Conservation (phyloP, 2,797 vertebrate species). For the Eremophila alpestris region DNA sequence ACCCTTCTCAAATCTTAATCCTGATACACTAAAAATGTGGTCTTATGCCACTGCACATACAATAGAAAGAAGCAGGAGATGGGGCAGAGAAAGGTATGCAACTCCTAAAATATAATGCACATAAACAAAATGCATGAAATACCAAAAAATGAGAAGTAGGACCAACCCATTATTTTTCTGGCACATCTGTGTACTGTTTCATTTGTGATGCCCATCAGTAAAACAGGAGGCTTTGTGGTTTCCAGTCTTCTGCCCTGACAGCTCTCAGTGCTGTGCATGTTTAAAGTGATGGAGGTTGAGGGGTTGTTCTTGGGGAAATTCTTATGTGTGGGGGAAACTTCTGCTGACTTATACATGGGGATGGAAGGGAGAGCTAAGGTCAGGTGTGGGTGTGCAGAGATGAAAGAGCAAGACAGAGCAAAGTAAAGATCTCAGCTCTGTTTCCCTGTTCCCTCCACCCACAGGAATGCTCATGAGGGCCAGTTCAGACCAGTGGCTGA, state of each 20-base stretch:
- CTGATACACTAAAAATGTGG: background rate
- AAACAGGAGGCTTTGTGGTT: background rate
- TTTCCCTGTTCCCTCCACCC: background rate
- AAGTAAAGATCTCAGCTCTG: background rate
- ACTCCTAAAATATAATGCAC: background rate
- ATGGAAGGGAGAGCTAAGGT: background rate
- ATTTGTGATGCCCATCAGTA: background rate
- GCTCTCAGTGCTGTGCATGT: background rate
- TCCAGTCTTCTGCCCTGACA: background rate
- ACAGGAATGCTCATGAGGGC: background rate
- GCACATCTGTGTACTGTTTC: background rate
- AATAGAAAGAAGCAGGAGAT: background rate
- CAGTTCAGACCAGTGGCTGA: background rate
- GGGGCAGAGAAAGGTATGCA: background rate
- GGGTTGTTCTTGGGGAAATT: background rate
- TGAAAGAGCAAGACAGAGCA: background rate
- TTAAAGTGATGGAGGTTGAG: background rate
- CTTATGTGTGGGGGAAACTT: background rate
- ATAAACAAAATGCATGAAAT: background rate
- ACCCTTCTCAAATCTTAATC: background rate
- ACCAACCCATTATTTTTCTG: background rate
- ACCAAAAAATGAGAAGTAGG: background rate
- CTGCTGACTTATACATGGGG: background rate
- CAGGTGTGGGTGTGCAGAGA: background rate
- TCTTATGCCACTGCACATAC: background rate